Conservation (phyloP, 2,797 vertebrate genomes). For the Megalops cyprinoides region DNA sequence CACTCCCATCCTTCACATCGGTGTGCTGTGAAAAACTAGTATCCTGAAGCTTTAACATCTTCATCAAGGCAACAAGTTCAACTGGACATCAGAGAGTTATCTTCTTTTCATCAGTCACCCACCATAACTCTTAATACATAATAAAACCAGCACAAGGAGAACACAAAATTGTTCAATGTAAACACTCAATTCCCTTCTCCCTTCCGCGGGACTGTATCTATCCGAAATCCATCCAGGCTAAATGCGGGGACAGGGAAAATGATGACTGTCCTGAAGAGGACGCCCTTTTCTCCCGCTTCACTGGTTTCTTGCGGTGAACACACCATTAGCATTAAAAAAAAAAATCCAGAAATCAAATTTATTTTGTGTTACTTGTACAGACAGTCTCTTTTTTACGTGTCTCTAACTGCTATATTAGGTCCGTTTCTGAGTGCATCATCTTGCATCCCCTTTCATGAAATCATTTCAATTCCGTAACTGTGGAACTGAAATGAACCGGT, state of each 20-base stretch:
- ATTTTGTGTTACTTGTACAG: background rate
- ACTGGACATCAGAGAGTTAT: background rate
- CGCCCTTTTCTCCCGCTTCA: no score
- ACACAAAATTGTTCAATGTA: no score
- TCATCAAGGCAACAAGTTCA: background rate
- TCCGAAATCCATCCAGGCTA: background rate
- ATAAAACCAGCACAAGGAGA: no score
- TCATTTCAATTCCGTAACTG: no score
- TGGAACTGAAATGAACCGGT: no score
- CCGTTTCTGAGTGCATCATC: background rate
- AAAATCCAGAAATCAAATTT: background rate
- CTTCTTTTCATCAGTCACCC: background rate
- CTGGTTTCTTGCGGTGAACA: no score
- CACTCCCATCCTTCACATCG: background rate
- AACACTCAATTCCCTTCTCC: background rate
- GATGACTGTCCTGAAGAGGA: no score
- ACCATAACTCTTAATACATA: background rate
- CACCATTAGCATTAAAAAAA: no score
- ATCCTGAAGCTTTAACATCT: no score
- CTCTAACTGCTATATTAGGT: background rate
- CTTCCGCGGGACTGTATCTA: background rate
- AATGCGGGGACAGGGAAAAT: no score
- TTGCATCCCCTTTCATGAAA: background rate
- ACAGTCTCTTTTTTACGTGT: background rate
- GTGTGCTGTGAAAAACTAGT: background rate